Conservation (phyloP, 2,888 invertebrate genomes). For the Empis stercorea region DNA sequence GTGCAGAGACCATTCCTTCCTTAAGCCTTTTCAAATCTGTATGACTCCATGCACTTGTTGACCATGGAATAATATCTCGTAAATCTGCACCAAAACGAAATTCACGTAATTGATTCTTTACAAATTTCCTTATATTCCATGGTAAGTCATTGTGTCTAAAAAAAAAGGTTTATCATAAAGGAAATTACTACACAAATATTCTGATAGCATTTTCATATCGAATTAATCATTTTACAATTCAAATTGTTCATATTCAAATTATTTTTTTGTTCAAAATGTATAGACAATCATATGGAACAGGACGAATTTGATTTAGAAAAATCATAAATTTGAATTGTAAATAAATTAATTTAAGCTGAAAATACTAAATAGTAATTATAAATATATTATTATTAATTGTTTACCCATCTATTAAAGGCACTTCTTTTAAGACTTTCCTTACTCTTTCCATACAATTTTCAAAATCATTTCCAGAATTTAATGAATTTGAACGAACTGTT, state of each 20-base stretch:
- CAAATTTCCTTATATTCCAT: constrained; percentile 55
- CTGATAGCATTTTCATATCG: too few relatives aligned
- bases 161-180: too few relatives aligned
- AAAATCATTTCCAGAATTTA: constrained; percentile 36
- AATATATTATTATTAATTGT: not conserved
- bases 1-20: constrained; percentile 63
- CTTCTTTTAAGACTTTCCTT: constrained; percentile 43
- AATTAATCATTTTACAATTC: too few relatives aligned
- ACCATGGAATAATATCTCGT: constrained; percentile 59
- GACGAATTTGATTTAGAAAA: too few relatives aligned
- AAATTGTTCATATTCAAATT: too few relatives aligned
- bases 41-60: constrained; percentile 63
- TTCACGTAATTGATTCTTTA: constrained; percentile 47
- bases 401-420: constrained; percentile 48
- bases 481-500: not conserved
- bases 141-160: constrained; percentile 47
- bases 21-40: constrained; percentile 44
- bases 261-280: too few relatives aligned
- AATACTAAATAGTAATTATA: too few relatives aligned
- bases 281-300: too few relatives aligned
- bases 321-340: too few relatives aligned
- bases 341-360: not conserved
- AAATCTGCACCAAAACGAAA: constrained; percentile 53
- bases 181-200: too few relatives aligned
- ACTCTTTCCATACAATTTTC: constrained; percentile 44